Base-by-base conservation (phyloP, 2,797 vertebrate genomes). In the Mallotus villosus region DNA sequence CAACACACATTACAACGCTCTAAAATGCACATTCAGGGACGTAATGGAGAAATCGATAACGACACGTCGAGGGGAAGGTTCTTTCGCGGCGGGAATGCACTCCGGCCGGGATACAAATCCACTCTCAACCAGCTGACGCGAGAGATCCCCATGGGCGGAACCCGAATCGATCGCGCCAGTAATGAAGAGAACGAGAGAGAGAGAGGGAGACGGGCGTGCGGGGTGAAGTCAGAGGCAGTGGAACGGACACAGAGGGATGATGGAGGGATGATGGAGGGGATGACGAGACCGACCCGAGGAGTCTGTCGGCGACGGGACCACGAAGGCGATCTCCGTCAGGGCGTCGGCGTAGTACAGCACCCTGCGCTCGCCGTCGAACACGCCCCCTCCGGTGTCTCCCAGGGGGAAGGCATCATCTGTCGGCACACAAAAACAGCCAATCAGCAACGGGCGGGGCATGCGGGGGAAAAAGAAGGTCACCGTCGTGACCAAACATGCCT, bases 311-410 rank as follows among this genome's bases (percentile, higher is more conserved):
- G 91, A 96, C 0, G 97, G 96, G 75, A 98, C 94, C 49, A 96
- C 93, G 79, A 97, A 98, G 72, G 94, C 95, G 21, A 97, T 94
- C 86, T 97, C 95, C 0, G 96, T 95, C 81, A 97, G 91, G 63
- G 95, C 94, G 62, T 97, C 95, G 0, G 94, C 92, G 12, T 94
- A 96, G 86, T 94, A 96, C 25, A 98, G 89, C 79, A 95, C 93
- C 62, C 94, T 94, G 83, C 87, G 95, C 82, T 95, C 93, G 29
- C 96, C 96, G 0, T 94, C 95, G 87, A 97, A 98, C 83, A 96
- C 90, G 8, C 90, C 93, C 2, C 95, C 96, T 37, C 96, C 96
- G 2, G 90, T 85, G 64, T 96, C 94, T 37, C 93, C 94, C 32
- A 93, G 87, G 70, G 90, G 83, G 70, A 88, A 69, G 0, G 83